These are phyloP conservation scores for Metopia argyrocephala DNA, from an alignment of 2,888 invertebrate genomes.

Conservation along the genomic window DNA sequence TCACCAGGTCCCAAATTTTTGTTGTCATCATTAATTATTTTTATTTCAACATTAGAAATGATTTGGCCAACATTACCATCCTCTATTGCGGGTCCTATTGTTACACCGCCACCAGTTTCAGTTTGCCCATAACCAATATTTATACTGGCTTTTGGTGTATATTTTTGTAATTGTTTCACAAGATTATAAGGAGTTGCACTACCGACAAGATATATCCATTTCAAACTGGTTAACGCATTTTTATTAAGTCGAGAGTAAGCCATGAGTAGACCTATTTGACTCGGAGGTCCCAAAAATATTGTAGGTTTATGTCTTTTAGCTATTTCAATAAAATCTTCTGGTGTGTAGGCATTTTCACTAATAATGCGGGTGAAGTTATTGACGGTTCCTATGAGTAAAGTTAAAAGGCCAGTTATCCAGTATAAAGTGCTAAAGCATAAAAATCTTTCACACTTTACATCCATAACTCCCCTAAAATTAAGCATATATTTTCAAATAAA, in stretches of 20 bases:
- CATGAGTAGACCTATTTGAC: slow-evolving; percentile 61
- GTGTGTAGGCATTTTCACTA: slow-evolving; percentile 66
- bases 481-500: background rate
- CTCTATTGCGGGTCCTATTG: slow-evolving; percentile 64
- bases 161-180: slow-evolving; percentile 64
- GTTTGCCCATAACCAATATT: slow-evolving; percentile 70
- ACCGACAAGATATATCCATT: slow-evolving; percentile 68
- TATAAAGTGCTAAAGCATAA: slow-evolving; percentile 68
- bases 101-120: slow-evolving; percentile 68
- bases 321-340: slow-evolving; percentile 67
- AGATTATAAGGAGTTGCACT: slow-evolving; percentile 65
- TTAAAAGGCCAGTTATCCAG: slow-evolving; percentile 69
- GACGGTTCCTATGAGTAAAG: slow-evolving; percentile 61
- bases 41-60: slow-evolving; percentile 65
- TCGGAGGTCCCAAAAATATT: slow-evolving; percentile 66
- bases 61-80: slow-evolving; percentile 67
- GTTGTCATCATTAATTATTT: slow-evolving; percentile 71
- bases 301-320: slow-evolving; percentile 69
- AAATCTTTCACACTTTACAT: too few relatives aligned
- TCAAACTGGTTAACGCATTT: slow-evolving; percentile 66
- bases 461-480: background rate
- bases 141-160: slow-evolving; percentile 61
- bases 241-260: slow-evolving; percentile 60
- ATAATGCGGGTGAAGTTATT: slow-evolving; percentile 69
- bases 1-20: slow-evolving; percentile 66